Evolutionary conservation across 2,797 vertebrate species (phyloP).

Genomic region (Chelmon rostratus): DNA sequence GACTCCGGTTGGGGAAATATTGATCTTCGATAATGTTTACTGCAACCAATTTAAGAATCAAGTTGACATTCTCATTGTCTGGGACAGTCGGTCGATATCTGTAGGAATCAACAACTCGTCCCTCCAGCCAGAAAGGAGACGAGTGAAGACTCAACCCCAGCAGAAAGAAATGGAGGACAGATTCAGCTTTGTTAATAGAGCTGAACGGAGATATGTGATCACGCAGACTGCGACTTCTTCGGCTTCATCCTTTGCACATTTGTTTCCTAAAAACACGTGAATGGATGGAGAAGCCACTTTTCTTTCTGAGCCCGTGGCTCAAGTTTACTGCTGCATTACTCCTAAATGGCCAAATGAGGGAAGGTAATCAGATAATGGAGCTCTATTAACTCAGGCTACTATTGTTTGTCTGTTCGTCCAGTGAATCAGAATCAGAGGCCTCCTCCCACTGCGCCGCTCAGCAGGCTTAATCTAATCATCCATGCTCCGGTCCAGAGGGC

Average conservation of each 20-base stretch:
- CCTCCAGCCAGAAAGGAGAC: conserved; percentile 10
- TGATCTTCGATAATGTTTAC: conserved; percentile 42
- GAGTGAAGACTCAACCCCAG: background rate
- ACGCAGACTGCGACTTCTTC: too few relatives aligned
- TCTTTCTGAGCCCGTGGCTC: conserved; percentile 24
- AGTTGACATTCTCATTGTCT: conserved; percentile 30
- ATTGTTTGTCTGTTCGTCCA: conserved; percentile 82
- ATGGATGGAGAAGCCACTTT: too few relatives aligned
- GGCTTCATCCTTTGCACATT: background rate
- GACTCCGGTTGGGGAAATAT: conserved; percentile 24
- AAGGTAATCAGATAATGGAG: conserved; percentile 85
- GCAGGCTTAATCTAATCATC: conserved; percentile 90
- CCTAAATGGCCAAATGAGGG: conserved; percentile 80
- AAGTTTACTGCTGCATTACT: conserved; percentile 44
- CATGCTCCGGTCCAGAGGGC: conserved; percentile 80
- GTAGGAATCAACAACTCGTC: conserved; percentile 25
- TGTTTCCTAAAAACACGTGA: too few relatives aligned
- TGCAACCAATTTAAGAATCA: conserved; percentile 36
- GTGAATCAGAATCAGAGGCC: conserved; percentile 61
- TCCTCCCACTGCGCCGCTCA: conserved; percentile 76
- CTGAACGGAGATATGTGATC: background rate
- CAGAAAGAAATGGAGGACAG: background rate
- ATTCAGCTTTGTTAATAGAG: background rate
- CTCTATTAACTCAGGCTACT: conserved; percentile 80
- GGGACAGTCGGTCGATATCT: conserved; percentile 49